Percentiles rank a stretch among this genome's conserved stretches.
Conservation (phyloP, 2,113 vertebrate species). For the Columbina picui region DNA sequence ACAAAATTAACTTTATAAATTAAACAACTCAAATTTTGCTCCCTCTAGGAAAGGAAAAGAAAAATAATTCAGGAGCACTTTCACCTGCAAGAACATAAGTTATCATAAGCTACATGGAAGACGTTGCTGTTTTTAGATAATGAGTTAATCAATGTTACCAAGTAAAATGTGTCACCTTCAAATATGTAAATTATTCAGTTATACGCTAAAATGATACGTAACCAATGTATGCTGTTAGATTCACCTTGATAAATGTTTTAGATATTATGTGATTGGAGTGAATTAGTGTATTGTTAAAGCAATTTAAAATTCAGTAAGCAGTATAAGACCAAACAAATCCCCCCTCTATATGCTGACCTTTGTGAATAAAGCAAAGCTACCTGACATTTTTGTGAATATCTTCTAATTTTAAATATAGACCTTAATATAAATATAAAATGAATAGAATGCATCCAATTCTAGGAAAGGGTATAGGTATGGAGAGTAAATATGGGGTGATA, state of each 20-base stretch:
- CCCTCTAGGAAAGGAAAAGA: constrained; percentile 40
- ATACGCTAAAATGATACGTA: constrained; percentile 5
- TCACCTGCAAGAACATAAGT: constrained; percentile 74
- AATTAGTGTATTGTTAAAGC: neutral
- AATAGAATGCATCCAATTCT: neutral
- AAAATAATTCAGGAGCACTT: constrained; percentile 69
- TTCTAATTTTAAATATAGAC: neutral
- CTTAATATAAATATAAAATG: neutral
- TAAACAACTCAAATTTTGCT: constrained; percentile 53
- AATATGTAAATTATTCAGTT: constrained; percentile 15
- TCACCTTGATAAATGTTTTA: neutral
- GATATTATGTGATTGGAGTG: neutral
- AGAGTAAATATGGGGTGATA: neutral
- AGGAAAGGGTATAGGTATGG: neutral
- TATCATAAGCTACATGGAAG: constrained; percentile 68
- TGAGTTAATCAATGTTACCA: constrained; percentile 71
- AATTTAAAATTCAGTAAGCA: neutral
- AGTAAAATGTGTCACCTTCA: constrained; percentile 48
- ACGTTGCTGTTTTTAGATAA: constrained; percentile 60
- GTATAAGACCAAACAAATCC: neutral
- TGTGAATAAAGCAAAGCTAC: neutral
- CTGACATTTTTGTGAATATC: neutral
- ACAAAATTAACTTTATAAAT: constrained; percentile 60
- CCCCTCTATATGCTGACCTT: neutral
- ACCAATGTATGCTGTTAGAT: neutral